These are phyloP conservation scores for Tenthredo scrophulariae DNA, from an alignment of 2,888 invertebrate species.

Conservation along the genomic window DNA sequence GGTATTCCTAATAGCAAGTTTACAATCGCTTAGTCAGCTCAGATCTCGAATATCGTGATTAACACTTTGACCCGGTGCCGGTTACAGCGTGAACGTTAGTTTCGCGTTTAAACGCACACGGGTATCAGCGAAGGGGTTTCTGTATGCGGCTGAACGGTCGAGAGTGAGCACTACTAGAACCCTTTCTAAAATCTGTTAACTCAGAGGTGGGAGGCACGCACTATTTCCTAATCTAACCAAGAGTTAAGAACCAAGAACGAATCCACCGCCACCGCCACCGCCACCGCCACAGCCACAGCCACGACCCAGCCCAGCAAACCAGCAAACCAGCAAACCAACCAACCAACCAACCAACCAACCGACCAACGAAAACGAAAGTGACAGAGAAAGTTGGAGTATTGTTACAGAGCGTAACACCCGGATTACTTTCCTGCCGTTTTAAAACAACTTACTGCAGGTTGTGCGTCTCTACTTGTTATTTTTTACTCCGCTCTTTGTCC, in stretches of 20 bases:
- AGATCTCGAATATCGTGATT: slow-evolving; percentile 29
- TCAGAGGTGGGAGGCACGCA: slow-evolving; percentile 64
- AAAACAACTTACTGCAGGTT: slow-evolving; percentile 11
- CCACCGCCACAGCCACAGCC: slow-evolving; percentile 28
- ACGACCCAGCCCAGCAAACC: slow-evolving; percentile 51
- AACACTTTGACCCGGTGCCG: slow-evolving; percentile 47
- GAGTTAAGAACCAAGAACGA: slow-evolving; percentile 54
- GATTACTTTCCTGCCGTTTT: slow-evolving; percentile 54
- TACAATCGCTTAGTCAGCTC: neutral
- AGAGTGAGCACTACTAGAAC: slow-evolving; percentile 24
- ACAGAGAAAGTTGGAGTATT: slow-evolving; percentile 77
- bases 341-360: slow-evolving; percentile 71
- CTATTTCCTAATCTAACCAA: slow-evolving; percentile 70
- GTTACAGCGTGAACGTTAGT: slow-evolving; percentile 25
- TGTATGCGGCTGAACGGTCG: slow-evolving; percentile 18
- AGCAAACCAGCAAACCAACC: slow-evolving; percentile 71
- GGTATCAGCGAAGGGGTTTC: slow-evolving; percentile 39
- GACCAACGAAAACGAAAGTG: slow-evolving; percentile 78
- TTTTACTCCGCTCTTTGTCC: slow-evolving; percentile 36
- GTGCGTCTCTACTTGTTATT: slow-evolving; percentile 35
- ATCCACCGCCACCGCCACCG: slow-evolving; percentile 30
- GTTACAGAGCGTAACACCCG: slow-evolving; percentile 74
- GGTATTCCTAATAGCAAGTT: neutral
- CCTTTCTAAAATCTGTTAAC: slow-evolving; percentile 45
- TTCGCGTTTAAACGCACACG: slow-evolving; percentile 24